A percentile compares a stretch with the other conserved stretches of the same genome.
Evolutionary conservation across 2,113 vertebrate genomes (phyloP).

Genomic region (Peromyscus leucopus): DNA sequence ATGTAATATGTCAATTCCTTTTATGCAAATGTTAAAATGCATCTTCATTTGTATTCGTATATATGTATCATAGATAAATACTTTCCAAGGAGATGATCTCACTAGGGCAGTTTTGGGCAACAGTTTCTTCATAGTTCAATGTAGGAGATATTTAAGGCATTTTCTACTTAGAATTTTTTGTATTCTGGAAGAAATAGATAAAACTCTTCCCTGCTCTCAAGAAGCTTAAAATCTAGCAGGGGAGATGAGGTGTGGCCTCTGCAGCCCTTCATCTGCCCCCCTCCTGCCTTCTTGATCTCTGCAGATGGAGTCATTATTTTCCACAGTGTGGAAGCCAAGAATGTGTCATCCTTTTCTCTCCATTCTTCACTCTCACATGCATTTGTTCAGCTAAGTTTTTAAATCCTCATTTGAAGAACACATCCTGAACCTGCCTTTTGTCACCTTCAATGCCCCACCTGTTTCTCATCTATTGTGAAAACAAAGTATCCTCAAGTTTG

Average conservation of each 20-base stretch:
- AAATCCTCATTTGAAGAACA: neutral
- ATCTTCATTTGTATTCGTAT: conserved; percentile 71
- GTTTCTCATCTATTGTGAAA: conserved; percentile 10
- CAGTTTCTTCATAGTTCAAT: conserved; percentile 46
- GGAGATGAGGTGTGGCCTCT: neutral
- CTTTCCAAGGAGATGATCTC: conserved; percentile 71
- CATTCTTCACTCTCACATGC: neutral
- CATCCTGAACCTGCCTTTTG: neutral
- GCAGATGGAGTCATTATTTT: neutral
- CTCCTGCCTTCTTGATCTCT: neutral
- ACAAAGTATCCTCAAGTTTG: neutral
- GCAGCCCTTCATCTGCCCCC: neutral
- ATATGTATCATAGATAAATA: conserved; percentile 69
- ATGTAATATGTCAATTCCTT: conserved; percentile 76
- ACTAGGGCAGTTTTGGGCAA: conserved; percentile 26
- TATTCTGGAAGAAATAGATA: conserved; percentile 8
- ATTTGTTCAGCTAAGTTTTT: neutral
- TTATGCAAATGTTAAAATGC: conserved; percentile 76
- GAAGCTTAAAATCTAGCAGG: conserved; percentile 53
- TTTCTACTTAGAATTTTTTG: conserved; percentile 53
- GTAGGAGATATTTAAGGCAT: conserved; percentile 44
- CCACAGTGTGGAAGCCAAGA: neutral
- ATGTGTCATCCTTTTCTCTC: neutral
- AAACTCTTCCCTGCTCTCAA: conserved; percentile 51
- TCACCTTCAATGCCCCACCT: neutral